Evolutionary conservation across 2,888 invertebrate species (phyloP).

Genomic region (Halictus quadricinctus): DNA sequence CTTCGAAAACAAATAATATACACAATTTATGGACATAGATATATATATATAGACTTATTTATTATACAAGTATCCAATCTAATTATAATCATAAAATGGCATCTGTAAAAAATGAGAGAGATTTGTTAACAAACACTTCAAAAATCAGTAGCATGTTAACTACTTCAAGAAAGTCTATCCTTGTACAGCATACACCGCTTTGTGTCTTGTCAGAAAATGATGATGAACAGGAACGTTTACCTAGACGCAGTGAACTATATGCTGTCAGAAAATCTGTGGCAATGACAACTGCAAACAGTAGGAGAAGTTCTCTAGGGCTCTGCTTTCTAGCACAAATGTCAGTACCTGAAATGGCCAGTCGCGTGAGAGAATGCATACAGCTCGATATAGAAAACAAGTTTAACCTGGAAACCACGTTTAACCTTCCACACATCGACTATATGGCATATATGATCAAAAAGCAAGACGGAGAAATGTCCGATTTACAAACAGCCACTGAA

Average conservation of each 20-base stretch:
- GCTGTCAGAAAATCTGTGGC: not conserved
- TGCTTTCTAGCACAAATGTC: conserved; percentile 68
- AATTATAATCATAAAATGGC: conserved; percentile 31
- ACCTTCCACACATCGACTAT: conserved; percentile 92
- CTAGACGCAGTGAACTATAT: conserved; percentile 57
- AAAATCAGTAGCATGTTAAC: conserved; percentile 19
- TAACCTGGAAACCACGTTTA: conserved; percentile 94
- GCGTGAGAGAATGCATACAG: conserved; percentile 76
- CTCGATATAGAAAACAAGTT: conserved; percentile 86
- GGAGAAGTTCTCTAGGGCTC: conserved; percentile 71
- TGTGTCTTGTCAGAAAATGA: conserved; percentile 70
- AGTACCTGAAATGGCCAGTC: conserved; percentile 70
- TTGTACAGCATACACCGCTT: not conserved
- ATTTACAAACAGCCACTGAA: conserved; percentile 91
- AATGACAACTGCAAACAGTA: conserved; percentile 29
- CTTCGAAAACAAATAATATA: not conserved
- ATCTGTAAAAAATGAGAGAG: not conserved
- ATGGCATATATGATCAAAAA: conserved; percentile 90
- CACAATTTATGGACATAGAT: not conserved
- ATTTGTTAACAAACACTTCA: not conserved
- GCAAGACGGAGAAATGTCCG: conserved; percentile 88
- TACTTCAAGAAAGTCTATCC: conserved; percentile 55
- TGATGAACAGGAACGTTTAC: conserved; percentile 74
- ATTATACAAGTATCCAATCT: not conserved
- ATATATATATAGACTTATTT: not conserved